Conservation (phyloP, 2,888 invertebrate species). For the Nemurella pictetii region DNA sequence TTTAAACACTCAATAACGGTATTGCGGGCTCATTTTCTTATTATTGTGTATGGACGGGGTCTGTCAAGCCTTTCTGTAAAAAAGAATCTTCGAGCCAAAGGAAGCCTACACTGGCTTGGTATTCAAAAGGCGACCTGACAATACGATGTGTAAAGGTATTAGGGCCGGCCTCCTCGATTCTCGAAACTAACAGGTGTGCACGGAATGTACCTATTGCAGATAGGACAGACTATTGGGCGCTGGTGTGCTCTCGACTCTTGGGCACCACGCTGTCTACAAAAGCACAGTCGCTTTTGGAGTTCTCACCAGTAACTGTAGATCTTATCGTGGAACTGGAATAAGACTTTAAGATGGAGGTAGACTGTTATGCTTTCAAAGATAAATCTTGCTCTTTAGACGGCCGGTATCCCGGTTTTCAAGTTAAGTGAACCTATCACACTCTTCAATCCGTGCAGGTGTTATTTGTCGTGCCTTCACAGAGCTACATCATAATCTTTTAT, state of each 20-base stretch:
- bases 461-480: neutral
- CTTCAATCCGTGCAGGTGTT: neutral
- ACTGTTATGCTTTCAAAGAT: neutral
- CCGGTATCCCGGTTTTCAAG: neutral
- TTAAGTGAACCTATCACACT: neutral
- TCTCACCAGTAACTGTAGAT: neutral
- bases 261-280: neutral
- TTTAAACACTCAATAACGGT: neutral
- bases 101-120: neutral
- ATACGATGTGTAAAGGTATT: neutral
- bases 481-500: neutral
- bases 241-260: neutral
- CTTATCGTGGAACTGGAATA: neutral
- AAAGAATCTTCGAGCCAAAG: neutral
- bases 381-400: neutral
- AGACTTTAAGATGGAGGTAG: neutral
- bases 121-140: neutral
- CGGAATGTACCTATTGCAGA: neutral
- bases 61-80: neutral
- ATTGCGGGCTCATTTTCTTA: neutral
- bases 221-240: neutral
- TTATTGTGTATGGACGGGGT: neutral
- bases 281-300: neutral
- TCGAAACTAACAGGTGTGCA: neutral
- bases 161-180: neutral